These are phyloP conservation scores for Onychostruthus taczanowskii DNA, from an alignment of 2,113 vertebrate species.

Conservation along the genomic window DNA sequence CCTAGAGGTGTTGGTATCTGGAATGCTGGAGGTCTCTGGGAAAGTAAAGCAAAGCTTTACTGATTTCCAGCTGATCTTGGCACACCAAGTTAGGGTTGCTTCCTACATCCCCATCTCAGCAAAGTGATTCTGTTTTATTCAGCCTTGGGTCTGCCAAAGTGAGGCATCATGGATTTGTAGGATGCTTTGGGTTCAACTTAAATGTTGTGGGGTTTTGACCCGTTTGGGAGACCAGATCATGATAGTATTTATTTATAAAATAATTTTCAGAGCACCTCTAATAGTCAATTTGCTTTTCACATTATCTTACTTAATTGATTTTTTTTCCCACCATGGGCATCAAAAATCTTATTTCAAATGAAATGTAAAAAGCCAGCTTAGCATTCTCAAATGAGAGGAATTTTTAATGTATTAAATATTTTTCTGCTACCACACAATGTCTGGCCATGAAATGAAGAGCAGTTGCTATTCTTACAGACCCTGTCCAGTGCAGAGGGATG, in stretches of 20 bases:
- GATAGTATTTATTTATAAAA: not conserved
- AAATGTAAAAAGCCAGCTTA: not conserved
- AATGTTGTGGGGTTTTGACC: rapidly evolving
- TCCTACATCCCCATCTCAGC: not conserved
- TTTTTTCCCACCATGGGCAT: too few relatives aligned
- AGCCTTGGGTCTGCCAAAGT: not conserved
- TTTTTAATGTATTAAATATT: not conserved
- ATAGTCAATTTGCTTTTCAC: not conserved
- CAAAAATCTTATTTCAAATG: not conserved
- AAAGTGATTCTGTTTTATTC: not conserved
- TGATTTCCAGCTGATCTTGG: not conserved
- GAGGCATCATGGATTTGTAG: not conserved
- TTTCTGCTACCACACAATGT: not conserved
- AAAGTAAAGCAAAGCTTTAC: not conserved
- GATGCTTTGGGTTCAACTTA: not conserved
- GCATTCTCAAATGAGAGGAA: not conserved
- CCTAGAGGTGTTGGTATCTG: not conserved
- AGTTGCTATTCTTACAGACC: not conserved
- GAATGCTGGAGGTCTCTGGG: not conserved
- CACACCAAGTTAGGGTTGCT: not conserved
- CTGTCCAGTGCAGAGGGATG: not conserved
- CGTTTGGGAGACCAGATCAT: not conserved
- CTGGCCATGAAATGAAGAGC: not conserved
- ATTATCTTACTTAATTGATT: not conserved
- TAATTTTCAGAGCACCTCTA: not conserved